A percentile compares a stretch with the other conserved stretches of the same genome.
These are phyloP conservation scores for Tipula confusa DNA, from an alignment of 2,888 invertebrate species.

Conservation along the genomic window DNA sequence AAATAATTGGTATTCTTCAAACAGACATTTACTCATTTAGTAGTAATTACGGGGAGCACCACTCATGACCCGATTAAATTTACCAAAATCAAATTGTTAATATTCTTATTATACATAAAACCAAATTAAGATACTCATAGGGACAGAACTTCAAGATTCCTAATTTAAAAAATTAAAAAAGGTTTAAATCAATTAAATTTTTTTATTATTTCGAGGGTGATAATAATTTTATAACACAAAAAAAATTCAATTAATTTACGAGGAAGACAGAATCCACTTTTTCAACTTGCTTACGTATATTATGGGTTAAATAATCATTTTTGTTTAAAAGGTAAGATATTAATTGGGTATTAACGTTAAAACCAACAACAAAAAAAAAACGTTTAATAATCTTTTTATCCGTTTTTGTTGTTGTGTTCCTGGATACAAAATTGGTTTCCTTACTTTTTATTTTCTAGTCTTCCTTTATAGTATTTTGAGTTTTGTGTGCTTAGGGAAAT, in stretches of 20 bases:
- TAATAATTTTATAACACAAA: background rate
- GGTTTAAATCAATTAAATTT: background rate
- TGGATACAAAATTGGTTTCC: background rate
- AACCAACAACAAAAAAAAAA: background rate
- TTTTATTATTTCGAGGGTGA: background rate
- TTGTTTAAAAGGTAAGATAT: constrained; percentile 6
- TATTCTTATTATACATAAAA: background rate
- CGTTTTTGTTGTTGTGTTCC: background rate
- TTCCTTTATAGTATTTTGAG: background rate
- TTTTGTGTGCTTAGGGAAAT: background rate
- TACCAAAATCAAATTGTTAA: no score
- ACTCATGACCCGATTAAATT: no score
- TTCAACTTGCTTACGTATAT: background rate
- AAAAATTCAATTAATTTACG: background rate
- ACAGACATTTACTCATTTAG: no score
- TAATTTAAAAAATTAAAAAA: background rate
- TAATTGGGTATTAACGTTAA: constrained; percentile 25
- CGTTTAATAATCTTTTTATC: background rate
- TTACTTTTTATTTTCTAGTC: background rate
- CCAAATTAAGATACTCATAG: background rate
- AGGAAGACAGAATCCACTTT: background rate
- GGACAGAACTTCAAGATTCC: background rate
- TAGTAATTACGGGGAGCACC: no score
- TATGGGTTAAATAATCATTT: background rate
- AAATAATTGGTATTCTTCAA: no score